Evolutionary conservation across 2,888 invertebrate species (phyloP), one percentile per base, ranked within the genome.

Genomic region (Agelastica alni): DNA sequence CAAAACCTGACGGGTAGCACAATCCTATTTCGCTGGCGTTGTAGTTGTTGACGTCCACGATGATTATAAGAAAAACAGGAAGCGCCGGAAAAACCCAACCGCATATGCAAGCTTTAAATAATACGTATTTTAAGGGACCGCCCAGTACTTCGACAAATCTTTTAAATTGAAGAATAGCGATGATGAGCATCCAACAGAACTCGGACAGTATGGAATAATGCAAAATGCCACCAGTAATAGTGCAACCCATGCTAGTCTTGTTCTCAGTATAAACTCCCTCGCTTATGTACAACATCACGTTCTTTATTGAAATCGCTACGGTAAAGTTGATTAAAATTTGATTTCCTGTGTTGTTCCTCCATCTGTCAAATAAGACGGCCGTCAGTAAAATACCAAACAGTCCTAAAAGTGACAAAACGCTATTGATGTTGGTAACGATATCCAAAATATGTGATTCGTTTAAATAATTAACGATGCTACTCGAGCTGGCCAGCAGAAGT

Each of bases 151-250:
- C 78, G 12, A 88, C 87, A 60, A 87, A 71, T 36, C 85, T 78
- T 48, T 85, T 79, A 66, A 88, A 88, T 44, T 87, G 87, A 30
- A 87, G 68, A 0, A 85, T 78, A 2, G 86, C 87, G 41, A 87
- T 85, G 2, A 87, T 83, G 32, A 88, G 71, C 86, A 88, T 87
- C 88, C 88, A 88, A 63, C 83, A 83, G 69, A 87, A 88, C 2
- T 87, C 84, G 0, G 85, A 81, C 9, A 88, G 69, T 20, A 86
- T 79, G 6, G 85, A 81, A 69, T 87, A 88, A 68, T 88, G 88
- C n/a, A 87, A 68, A n/a, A 80, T 62, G 0, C 83, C 79, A 0
- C 87, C 87, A 0, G 57, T 61, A 5, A 82, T 72, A 55, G 81
- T 80, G 20, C 82, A 70, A 78, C 79, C 79, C 14, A 81, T 75